These are phyloP conservation scores for Anolis carolinensis DNA, from an alignment of 2,113 vertebrate genomes.

Conservation along the genomic window DNA sequence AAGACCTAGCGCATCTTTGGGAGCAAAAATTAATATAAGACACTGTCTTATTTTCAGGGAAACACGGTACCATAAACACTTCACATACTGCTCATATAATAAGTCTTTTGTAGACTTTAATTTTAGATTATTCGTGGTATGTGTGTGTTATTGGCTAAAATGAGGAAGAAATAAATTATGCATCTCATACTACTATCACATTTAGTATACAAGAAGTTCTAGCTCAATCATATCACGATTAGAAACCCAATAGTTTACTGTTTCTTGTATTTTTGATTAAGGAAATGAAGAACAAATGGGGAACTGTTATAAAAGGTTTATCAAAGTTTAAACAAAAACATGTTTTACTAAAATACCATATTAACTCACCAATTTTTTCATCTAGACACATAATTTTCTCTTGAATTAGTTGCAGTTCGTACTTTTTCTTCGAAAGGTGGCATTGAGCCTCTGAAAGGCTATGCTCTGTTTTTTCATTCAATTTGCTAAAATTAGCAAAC, in stretches of 20 bases:
- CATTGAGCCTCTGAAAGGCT: conserved; percentile 76
- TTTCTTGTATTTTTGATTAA: not conserved
- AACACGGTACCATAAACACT: not conserved
- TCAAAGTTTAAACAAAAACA: conserved; percentile 13
- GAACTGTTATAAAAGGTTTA: not conserved
- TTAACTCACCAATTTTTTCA: conserved; percentile 78
- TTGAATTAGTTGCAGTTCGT: conserved; percentile 78
- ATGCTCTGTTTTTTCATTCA: conserved; percentile 78
- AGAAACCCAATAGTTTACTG: not conserved
- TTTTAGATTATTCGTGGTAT: not conserved
- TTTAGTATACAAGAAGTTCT: not conserved
- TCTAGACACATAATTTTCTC: conserved; percentile 79
- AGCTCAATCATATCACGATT: not conserved
- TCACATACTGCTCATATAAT: not conserved
- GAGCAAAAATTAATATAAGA: too few species aligned
- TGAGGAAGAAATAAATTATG: not conserved
- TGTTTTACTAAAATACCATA: conserved; percentile 16
- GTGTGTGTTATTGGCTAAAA: too few species aligned
- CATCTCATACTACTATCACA: not conserved
- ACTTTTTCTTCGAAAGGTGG: conserved; percentile 77
- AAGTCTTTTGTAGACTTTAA: not conserved
- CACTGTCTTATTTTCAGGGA: too few species aligned
- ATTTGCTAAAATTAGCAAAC: conserved; percentile 73
- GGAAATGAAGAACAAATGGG: not conserved
- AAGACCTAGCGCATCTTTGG: too few species aligned